Percentiles rank a stretch among this genome's conserved stretches.
Evolutionary conservation across 2,888 invertebrate species (phyloP).

Genomic region (Crioceris asparagi): DNA sequence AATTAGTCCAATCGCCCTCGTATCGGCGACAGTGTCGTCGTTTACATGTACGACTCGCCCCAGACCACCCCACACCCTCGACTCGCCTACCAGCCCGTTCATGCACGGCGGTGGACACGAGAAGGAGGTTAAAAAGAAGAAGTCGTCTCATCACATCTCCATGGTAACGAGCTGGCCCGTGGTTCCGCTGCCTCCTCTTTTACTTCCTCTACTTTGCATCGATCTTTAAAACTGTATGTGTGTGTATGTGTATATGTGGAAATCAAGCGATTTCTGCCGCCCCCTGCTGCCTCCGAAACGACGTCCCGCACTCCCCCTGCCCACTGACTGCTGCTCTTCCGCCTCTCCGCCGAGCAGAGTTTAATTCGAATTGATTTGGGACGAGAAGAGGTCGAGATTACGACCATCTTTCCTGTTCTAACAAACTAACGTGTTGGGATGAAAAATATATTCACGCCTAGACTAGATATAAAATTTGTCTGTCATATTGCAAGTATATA

Average conservation of each 20-base stretch:
- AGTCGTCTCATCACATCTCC: constrained; percentile 42
- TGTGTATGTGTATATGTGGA: constrained; percentile 25
- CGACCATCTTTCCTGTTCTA: too few relatives aligned
- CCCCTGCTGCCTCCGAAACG: constrained; percentile 18
- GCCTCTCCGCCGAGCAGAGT: too few relatives aligned
- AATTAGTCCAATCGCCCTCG: too few relatives aligned
- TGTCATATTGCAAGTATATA: too few relatives aligned
- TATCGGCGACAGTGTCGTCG: constrained; percentile 1
- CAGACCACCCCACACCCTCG: neutral
- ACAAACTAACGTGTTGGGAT: too few relatives aligned
- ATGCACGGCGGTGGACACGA: constrained; percentile 36
- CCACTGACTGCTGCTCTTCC: too few relatives aligned
- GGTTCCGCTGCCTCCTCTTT: constrained; percentile 28
- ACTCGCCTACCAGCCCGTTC: too few relatives aligned
- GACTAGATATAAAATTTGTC: too few relatives aligned
- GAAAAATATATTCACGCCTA: too few relatives aligned
- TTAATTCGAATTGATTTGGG: too few relatives aligned
- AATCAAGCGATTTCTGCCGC: constrained; percentile 22
- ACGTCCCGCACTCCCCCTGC: too few relatives aligned
- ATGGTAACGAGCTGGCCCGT: constrained; percentile 42
- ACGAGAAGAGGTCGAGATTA: too few relatives aligned
- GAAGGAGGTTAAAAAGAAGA: constrained; percentile 41
- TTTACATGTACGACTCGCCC: neutral
- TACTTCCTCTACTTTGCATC: constrained; percentile 37
- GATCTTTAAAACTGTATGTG: constrained; percentile 40